Evolutionary conservation across 2,888 invertebrate genomes (phyloP), one percentile per base, ranked within the genome.

Genomic region (Drosophila rubida): DNA sequence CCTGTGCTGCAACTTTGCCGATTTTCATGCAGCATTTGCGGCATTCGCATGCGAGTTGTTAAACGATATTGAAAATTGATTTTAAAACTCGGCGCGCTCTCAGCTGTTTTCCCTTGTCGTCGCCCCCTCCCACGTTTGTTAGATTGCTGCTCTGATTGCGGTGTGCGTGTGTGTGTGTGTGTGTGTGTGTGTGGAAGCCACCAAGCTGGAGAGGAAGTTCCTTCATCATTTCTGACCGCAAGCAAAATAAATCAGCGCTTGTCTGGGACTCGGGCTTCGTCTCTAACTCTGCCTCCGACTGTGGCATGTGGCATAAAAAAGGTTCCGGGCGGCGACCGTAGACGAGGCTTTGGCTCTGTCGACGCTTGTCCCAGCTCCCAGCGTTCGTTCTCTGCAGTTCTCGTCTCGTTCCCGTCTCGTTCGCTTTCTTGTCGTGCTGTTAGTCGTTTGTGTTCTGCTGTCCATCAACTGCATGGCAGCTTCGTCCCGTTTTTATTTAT

Each of bases 171-270:
- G 19, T 2, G 2, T 19, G 3, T 19, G 19, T 19, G 19, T 19
- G 19, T 19, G 1, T 19, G 19, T 19, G 19, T 19, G 19, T 19
- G 3, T 19, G 25, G 6, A 5, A 25, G 25, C 25, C 4, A 25
- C 6, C 25, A 49, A 42, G 44, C 37, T 45, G 54, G 58, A 13
- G 63, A 63, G 62, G 68, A 76, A 80, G 87, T 79, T 85, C 86
- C 82, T 87, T 76, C 82, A 77, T 87, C 83, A 83, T 87, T 83
- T 74, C 65, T 75, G 77, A 79, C 88, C 83, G 86, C 86, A 77
- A 77, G 88, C 83, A 51, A 84, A 77, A 84, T 84, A 84, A 84
- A 84, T 84, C 83, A 84, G 71, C 82, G 88, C 88, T 87, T 83
- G 88, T 83, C 88, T 74, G 76, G 4, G 60, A 49, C 77, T 62